A percentile compares a stretch with the other conserved stretches of the same genome.
Evolutionary conservation across 1,140 invertebrate species (phyloP).

Genomic region (Melitaea cinxia): DNA sequence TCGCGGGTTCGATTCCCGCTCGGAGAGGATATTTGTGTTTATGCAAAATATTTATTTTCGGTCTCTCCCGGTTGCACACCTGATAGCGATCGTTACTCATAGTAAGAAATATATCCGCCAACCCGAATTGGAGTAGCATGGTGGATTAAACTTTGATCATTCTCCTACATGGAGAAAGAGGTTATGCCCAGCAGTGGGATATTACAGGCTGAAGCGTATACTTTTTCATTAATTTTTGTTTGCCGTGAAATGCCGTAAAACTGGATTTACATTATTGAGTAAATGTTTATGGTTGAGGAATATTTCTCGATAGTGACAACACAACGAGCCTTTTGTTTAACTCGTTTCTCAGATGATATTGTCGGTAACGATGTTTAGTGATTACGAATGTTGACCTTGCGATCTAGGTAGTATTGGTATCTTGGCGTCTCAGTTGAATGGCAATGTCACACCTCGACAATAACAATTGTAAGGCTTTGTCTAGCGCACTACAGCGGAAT

Average conservation of each 20-base stretch:
- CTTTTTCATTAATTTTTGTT: not conserved
- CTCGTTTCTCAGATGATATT: constrained; percentile 16
- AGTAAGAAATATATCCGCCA: too few species aligned
- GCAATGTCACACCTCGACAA: constrained; percentile 46
- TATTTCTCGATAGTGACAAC: constrained; percentile 13
- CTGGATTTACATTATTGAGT: not conserved
- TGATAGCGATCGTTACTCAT: too few species aligned
- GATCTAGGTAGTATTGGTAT: constrained; percentile 50
- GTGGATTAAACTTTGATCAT: too few species aligned
- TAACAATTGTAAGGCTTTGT: not conserved
- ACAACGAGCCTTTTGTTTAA: constrained; percentile 12
- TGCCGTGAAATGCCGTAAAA: not conserved
- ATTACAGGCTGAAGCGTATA: too few species aligned
- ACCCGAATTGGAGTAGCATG: too few species aligned
- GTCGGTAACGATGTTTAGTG: constrained; percentile 23
- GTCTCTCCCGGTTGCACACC: too few species aligned
- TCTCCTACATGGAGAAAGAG: too few species aligned
- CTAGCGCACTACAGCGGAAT: not conserved
- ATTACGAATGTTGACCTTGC: constrained; percentile 61
- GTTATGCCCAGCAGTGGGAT: too few species aligned
- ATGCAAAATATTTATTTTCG: too few species aligned
- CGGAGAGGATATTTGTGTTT: too few species aligned
- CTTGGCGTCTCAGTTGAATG: constrained; percentile 61
- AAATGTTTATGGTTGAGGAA: constrained; percentile 1
- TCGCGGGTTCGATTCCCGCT: too few species aligned